Evolutionary conservation across 2,113 vertebrate species (phyloP), one percentile per base, ranked within the genome.

Genomic region (Hemibagrus wyckioides): DNA sequence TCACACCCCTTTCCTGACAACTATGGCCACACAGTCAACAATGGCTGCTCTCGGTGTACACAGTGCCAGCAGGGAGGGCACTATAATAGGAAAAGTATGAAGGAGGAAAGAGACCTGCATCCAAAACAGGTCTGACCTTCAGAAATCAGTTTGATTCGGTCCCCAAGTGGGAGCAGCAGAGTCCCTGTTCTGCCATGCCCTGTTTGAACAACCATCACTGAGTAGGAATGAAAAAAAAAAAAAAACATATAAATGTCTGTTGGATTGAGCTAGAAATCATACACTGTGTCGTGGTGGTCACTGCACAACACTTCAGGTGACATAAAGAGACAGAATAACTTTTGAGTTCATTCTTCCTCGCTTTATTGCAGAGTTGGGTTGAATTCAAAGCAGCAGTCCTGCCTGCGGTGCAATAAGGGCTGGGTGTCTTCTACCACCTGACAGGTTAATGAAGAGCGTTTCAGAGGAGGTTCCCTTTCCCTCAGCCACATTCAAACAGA

Each of bases 11-110:
- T 84, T 84, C 83, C 75, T 88, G 80, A 90, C 73, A 86, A 90
- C 89, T 83, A 77, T 36, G 63, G 73, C 77, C 89, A 50, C 82
- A 82, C 89, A 82, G 50, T 88, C 87, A 90, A 86, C 54, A 90
- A 86, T 41, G 44, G 19, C 83, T 85, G 80, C 54, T 28, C 39
- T 65, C 50, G 36, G 71, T 4, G 3, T 44, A 88, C 30, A 79
- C 79, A 79, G 73, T 83, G 86, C 84, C 61, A 89, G 86, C 75
- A 84, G 81, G 50, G 73, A 88, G 87, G 82, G 85, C 81, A 77
- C 84, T 88, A 88, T 88, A 90, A 88, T 88, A 88, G 85, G 85
- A 88, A 90, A 88, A 87, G 85, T 84, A 88, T 85, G 77, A 89
- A 56, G 33, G 2, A 82, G 77, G 30, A 56, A 52, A 86, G 44